phyloP scores from a whole-genome alignment of 2,888 invertebrate species.

The Melieria omissa region DNA sequence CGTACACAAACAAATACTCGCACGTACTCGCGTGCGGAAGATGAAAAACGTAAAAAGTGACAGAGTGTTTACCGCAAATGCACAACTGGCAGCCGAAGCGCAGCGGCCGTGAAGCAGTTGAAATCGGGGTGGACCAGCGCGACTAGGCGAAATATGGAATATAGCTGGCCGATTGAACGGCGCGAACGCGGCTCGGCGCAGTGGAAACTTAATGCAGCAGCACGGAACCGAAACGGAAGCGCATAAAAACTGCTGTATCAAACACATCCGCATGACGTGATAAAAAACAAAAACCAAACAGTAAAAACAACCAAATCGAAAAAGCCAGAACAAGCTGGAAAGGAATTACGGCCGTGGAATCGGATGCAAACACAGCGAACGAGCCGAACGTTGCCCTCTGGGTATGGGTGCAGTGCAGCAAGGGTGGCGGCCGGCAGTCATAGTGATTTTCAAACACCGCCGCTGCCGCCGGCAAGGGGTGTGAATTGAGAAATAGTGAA shows the following conservation, averaged over 20 bases:
- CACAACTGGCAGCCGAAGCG: constrained; percentile 35
- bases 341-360: too few species aligned
- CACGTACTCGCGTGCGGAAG: constrained; percentile 10
- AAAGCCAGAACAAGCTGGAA: neutral
- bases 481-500: too few species aligned
- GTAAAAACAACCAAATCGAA: neutral
- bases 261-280: constrained; percentile 52
- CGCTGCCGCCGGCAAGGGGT: too few species aligned
- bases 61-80: constrained; percentile 30
- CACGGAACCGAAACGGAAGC: constrained; percentile 50
- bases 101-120: neutral
- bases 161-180: neutral
- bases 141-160: neutral
- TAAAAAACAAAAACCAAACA: constrained; percentile 32
- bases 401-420: too few species aligned
- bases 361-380: too few species aligned
- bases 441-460: too few species aligned
- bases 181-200: constrained; percentile 3
- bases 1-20: neutral
- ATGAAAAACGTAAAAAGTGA: neutral
- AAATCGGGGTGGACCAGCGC: constrained; percentile 31
- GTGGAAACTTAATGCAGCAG: constrained; percentile 39
- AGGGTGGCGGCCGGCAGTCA: too few species aligned
- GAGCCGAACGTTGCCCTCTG: too few species aligned
- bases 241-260: constrained; percentile 54